A percentile compares a stretch with the other conserved stretches of the same genome.
These are phyloP conservation scores for Raphicerus campestris DNA, from an alignment of 2,113 vertebrate genomes.

Conservation along the genomic window DNA sequence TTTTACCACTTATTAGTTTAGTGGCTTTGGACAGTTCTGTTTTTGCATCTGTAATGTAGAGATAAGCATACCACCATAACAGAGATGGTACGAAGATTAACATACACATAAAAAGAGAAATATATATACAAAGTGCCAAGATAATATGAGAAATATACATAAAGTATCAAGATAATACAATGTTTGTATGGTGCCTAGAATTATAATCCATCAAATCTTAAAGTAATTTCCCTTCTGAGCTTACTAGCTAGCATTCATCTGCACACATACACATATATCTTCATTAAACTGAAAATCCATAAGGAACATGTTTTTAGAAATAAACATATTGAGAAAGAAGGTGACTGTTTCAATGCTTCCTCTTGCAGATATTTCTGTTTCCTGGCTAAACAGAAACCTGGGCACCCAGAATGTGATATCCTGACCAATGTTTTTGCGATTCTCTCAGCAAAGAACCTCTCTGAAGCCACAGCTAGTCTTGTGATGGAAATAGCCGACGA, in stretches of 20 bases:
- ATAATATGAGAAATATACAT: neutral
- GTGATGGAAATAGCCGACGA: constrained; percentile 91
- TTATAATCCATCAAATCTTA: neutral
- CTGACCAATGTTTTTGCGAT: constrained; percentile 91
- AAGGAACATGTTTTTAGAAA: neutral
- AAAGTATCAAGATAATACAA: neutral
- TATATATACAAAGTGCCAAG: neutral
- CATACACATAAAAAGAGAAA: neutral
- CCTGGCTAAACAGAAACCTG: constrained; percentile 89
- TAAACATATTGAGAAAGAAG: neutral
- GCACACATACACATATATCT: neutral
- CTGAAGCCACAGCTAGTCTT: constrained; percentile 81
- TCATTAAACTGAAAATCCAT: constrained; percentile 15
- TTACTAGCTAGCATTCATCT: neutral
- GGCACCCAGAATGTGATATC: constrained; percentile 86
- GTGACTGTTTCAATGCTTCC: neutral
- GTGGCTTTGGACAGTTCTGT: neutral
- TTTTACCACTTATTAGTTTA: neutral
- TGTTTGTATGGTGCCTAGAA: neutral
- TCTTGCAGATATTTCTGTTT: constrained; percentile 90
- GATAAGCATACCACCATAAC: neutral
- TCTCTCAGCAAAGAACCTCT: constrained; percentile 89
- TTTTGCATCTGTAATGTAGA: neutral
- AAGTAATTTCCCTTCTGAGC: neutral
- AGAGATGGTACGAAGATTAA: neutral